Conservation (phyloP, 2,888 invertebrate genomes). For the Calliopum simillimum region DNA sequence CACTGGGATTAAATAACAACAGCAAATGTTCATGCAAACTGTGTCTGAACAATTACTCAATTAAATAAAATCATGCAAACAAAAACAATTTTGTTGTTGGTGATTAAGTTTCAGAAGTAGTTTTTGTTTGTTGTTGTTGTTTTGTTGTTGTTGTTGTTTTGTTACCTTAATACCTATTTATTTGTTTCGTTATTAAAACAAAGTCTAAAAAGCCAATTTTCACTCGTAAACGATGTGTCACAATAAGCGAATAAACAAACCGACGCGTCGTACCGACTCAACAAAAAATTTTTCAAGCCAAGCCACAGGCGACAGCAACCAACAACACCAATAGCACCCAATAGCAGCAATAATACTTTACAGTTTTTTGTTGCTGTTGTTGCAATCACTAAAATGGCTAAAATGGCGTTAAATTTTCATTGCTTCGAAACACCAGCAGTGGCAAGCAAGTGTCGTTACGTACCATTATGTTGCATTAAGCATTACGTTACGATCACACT, state of each 20-base stretch:
- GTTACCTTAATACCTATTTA: conserved; percentile 18
- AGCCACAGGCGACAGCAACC: conserved; percentile 15
- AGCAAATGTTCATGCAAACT: neutral
- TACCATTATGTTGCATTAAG: conserved; percentile 10
- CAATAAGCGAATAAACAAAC: no score
- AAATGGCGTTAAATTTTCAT: conserved; percentile 39
- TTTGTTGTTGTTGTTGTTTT: conserved; percentile 20
- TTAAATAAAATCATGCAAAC: neutral
- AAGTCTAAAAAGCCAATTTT: neutral
- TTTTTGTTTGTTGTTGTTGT: neutral
- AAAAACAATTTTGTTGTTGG: conserved; percentile 16
- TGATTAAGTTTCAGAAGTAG: neutral
- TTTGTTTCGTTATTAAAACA: conserved; percentile 15
- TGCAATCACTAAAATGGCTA: conserved; percentile 32
- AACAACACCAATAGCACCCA: conserved; percentile 29
- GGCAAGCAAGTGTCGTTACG: neutral
- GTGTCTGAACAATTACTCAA: conserved; percentile 10
- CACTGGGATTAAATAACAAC: neutral
- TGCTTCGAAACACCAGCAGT: neutral
- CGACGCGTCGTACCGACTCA: neutral
- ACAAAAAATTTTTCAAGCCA: conserved; percentile 12
- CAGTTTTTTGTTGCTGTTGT: no score
- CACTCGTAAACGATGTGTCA: neutral
- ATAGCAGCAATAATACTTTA: conserved; percentile 18
- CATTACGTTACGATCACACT: neutral